Base-by-base conservation (phyloP, 35 echinoderm and acorn worm species). In the Hemicentrotus pulcherrimus region DNA sequence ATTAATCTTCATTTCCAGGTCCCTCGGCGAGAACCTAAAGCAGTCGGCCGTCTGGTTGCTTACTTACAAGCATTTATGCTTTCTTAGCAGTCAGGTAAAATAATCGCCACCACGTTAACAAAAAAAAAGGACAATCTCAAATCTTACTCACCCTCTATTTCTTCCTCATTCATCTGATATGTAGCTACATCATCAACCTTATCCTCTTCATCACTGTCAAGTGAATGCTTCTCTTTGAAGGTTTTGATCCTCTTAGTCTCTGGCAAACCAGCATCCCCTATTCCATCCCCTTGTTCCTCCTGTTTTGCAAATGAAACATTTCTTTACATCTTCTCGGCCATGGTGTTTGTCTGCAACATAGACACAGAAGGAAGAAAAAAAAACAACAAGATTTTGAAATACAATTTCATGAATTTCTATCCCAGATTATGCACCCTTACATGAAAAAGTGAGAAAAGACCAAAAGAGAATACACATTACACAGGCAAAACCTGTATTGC, bases 171-270 rank as follows among this genome's bases (percentile, higher is more conserved):
- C 91, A 93, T 93, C 48, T 58, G 32, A 93, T 93, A 93, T 13
- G 48, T 46, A 48, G 46, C 91, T 5, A 58, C n/a, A 24, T 93
- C 91, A 58, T 93, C 91, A 24, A 93, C 91, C 91, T 98, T 96
- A 86, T 96, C 95, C 94, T 98, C 97, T 58, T 98, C 97, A 96
- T 98, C 97, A 87, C 97, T 98, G 50, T 98, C 97, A n/a, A 98
- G 70, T 0, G 97, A 97, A 86, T 98, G 97, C 46, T 98, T 98
- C 16, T 48, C 50, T 86, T 97, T 98, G 91, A 98, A 98, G 86
- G 97, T 96, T 47, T 93, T 93, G 14, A 93, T 32, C 41, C 91
- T 48, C 48, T 93, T 93, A 2, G 91, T 55, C 13, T 93, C 91
- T 93, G 91, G 13, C 22, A 31, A 24, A 93, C 91, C 91, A 47